Evolutionary conservation across 2,797 vertebrate genomes (phyloP).

Genomic region (Anabas testudineus): DNA sequence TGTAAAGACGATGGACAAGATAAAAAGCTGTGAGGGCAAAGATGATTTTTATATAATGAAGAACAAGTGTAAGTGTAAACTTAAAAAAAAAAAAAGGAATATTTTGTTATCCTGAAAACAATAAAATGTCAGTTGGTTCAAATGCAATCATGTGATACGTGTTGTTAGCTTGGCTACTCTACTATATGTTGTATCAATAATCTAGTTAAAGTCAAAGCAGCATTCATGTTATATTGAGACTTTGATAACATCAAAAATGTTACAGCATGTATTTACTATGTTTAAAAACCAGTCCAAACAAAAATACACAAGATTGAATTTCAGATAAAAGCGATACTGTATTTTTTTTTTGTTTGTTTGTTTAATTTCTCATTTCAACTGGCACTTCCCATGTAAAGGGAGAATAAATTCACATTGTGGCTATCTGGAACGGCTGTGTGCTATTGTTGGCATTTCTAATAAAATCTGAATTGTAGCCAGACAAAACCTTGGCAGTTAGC

Average conservation of each 20-base stretch:
- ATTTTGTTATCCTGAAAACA: constrained; percentile 32
- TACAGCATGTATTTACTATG: constrained; percentile 53
- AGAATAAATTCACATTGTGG: constrained; percentile 72
- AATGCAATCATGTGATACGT: constrained; percentile 25
- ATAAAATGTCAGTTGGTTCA: constrained; percentile 27
- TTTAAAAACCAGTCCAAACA: constrained; percentile 40
- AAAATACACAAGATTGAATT: constrained; percentile 48
- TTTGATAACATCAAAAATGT: constrained; percentile 48
- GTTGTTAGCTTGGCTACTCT: constrained; percentile 42
- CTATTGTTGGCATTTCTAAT: constrained; percentile 44
- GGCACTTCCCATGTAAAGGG: constrained; percentile 63
- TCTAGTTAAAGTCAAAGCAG: constrained; percentile 71
- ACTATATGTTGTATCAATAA: constrained; percentile 52
- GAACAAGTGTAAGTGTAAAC: constrained; percentile 52
- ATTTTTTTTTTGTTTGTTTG: constrained; percentile 50
- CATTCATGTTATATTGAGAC: constrained; percentile 69
- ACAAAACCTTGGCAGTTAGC: constrained; percentile 48
- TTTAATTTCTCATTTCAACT: constrained; percentile 61
- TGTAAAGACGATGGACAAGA: constrained; percentile 9
- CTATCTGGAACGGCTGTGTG: constrained; percentile 45
- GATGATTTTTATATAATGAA: constrained; percentile 9
- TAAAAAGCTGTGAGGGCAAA: constrained; percentile 11
- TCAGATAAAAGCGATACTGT: constrained; percentile 52
- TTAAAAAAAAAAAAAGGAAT: constrained; percentile 1
- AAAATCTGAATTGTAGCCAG: constrained; percentile 50